Percentiles rank a stretch among this genome's conserved stretches.
Conservation (phyloP, 2,888 invertebrate species). For the Rotaria socialis region DNA sequence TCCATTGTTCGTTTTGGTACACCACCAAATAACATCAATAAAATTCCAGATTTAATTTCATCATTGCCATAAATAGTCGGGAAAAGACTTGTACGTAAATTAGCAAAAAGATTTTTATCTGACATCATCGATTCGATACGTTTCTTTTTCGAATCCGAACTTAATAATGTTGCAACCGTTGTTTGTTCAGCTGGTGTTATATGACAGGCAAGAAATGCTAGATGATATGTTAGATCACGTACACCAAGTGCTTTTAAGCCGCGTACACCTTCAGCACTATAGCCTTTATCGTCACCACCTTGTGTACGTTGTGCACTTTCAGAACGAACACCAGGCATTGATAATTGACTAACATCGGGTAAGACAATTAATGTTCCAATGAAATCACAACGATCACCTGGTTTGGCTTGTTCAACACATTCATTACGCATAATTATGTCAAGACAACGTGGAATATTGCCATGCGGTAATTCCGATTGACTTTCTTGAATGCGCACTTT, state of each 20-base stretch:
- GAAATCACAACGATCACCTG: slow-evolving; percentile 79
- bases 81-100: slow-evolving; percentile 83
- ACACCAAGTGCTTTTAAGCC: slow-evolving; percentile 81
- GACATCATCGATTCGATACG: slow-evolving; percentile 94
- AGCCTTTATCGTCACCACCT: slow-evolving; percentile 62
- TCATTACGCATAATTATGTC: slow-evolving; percentile 91
- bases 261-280: slow-evolving; percentile 71
- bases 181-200: slow-evolving; percentile 68
- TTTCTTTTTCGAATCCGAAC: slow-evolving; percentile 73
- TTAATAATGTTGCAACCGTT: slow-evolving; percentile 82
- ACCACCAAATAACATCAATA: slow-evolving; percentile 92
- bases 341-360: slow-evolving; percentile 83
- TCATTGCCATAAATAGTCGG: slow-evolving; percentile 92
- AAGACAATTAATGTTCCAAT: slow-evolving; percentile 93
- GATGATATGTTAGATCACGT: slow-evolving; percentile 76
- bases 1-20: slow-evolving; percentile 88
- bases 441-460: slow-evolving; percentile 90
- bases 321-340: slow-evolving; percentile 67
- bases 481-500: slow-evolving; percentile 95
- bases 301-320: slow-evolving; percentile 48
- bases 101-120: slow-evolving; percentile 79
- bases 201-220: slow-evolving; percentile 88
- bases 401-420: slow-evolving; percentile 89
- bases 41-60: slow-evolving; percentile 80
- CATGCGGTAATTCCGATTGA: slow-evolving; percentile 89